Evolutionary conservation across 2,888 invertebrate genomes (phyloP), one percentile per base, ranked within the genome.

Genomic region (Heliconius erato): DNA sequence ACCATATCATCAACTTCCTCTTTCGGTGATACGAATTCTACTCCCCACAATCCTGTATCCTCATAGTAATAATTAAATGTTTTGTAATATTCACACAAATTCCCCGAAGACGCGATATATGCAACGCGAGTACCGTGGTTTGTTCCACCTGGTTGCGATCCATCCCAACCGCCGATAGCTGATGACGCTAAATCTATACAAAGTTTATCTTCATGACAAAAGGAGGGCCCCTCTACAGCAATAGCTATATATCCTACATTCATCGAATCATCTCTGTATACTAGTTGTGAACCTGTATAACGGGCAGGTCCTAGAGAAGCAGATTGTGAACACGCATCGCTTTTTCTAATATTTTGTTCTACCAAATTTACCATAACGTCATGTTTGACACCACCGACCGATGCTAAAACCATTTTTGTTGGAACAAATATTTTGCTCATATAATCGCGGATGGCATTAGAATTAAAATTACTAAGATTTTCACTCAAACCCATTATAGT

Each of bases 41-140:
- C 96, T 19, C 99, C 99, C 98, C 99, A 99, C 3, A 99, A 96
- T 23, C 99, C 99, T 23, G 99, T 99, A 91, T 99, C 99, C 91
- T 98, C 99, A 95, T 99, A 99, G 92, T 98, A 98, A 4, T 99
- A 99, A 93, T 99, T 99, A 94, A 99, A 99, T 32, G 98, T 97
- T 93, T 99, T 98, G 96, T 98, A 99, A 84, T 98, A 98, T 91
- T 99, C 98, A 88, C 98, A 98, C 9, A 98, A 94, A 71, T 97
- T 95, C 65, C 95, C 96, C 79, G 96, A 96, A 14, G 97, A 97
- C 54, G 97, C 97, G 1, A 96, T 96, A 84, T 97, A 96, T 0
- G 99, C 99, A 86, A 99, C 94, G 65, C 94, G 96, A n/a, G 98
- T 98, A 1, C 98, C 98, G 87, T 98, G 98, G 89, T 98, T 97